Evolutionary conservation across 2,888 invertebrate species (phyloP), one percentile per base, ranked within the genome.

Genomic region (Mythimna ferrago): DNA sequence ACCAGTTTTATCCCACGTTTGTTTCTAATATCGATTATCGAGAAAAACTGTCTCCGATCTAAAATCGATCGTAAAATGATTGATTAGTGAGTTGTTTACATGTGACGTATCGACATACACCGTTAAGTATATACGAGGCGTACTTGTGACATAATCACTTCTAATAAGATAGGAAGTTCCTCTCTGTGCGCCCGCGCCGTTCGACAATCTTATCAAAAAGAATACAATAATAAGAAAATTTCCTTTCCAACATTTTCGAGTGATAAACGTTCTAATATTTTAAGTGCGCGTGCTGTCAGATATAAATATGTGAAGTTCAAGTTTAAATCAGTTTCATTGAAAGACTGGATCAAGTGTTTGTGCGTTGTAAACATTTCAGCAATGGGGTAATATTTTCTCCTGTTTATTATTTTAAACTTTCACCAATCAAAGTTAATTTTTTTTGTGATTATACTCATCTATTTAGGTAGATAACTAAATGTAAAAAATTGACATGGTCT

Each of bases 121-220:
- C 21, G 64, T 44, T 61, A 26, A 26, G 26, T 26, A 58, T 62
- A 66, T 77, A 65, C 51, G 19, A 38, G 64, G 73, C 69, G 74
- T 68, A 56, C 68, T 70, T 67, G 83, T 73, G 80, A 79, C 57
- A 78, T 70, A 80, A 81, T 73, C 67, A 71, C 26, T 66, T 68
- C 65, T 48, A 68, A 21, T 73, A 73, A 80, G 83, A 82, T 81
- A 81, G 73, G 70, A 78, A 82, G 70, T 78, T 58, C 66, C 78
- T 72, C 68, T 57, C 64, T 48, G 67, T 54, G 61, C 72, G 62
- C 16, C 41, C 58, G 80, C 79, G 57, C 70, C n/a, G 21, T 75
- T 63, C 63, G 75, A 71, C 86, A 79, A 81, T 85, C 81, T 85
- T 85, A 85, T 85, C 84, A 72, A 63, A 79, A 77, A 76, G 51